Evolutionary conservation across 2,113 vertebrate species (phyloP).

Genomic region (Cheilinus undulatus): DNA sequence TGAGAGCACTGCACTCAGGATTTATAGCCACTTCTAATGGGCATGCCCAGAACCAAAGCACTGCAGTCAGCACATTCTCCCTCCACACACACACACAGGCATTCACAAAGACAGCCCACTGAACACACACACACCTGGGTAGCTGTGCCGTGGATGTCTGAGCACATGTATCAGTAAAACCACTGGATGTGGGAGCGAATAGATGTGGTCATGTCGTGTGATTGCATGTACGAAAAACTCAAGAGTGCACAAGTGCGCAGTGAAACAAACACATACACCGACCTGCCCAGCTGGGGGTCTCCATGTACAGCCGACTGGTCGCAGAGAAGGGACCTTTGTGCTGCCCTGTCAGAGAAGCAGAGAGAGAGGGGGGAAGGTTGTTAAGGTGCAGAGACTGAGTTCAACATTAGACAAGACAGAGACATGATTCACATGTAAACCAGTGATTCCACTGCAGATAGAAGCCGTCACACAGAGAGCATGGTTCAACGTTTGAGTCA

Average conservation of each 20-base stretch:
- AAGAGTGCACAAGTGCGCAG: too few species aligned
- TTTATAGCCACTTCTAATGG: conserved; percentile 87
- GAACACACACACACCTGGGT: neutral
- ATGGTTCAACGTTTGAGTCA: too few species aligned
- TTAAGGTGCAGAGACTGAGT: neutral
- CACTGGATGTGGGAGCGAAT: conserved; percentile 9
- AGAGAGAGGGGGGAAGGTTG: conserved; percentile 22
- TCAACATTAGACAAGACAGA: neutral
- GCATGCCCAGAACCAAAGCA: conserved; percentile 82
- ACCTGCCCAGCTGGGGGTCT: conserved; percentile 78
- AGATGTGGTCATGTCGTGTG: conserved; percentile 1
- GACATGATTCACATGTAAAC: neutral
- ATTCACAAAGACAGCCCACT: conserved; percentile 14
- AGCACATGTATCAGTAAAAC: conserved; percentile 34
- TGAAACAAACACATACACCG: conserved; percentile 23
- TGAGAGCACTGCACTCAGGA: conserved; percentile 84
- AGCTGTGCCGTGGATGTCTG: conserved; percentile 39
- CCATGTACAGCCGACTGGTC: conserved; percentile 66
- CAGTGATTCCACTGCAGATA: neutral
- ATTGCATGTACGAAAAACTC: neutral
- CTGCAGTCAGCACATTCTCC: conserved; percentile 86
- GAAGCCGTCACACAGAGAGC: too few species aligned
- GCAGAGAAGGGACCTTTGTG: conserved; percentile 40
- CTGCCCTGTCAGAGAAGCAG: conserved; percentile 48
- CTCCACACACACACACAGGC: too few species aligned